These are phyloP conservation scores for Tuberolachnus salignus DNA, from an alignment of 2,888 invertebrate genomes.

Conservation along the genomic window DNA sequence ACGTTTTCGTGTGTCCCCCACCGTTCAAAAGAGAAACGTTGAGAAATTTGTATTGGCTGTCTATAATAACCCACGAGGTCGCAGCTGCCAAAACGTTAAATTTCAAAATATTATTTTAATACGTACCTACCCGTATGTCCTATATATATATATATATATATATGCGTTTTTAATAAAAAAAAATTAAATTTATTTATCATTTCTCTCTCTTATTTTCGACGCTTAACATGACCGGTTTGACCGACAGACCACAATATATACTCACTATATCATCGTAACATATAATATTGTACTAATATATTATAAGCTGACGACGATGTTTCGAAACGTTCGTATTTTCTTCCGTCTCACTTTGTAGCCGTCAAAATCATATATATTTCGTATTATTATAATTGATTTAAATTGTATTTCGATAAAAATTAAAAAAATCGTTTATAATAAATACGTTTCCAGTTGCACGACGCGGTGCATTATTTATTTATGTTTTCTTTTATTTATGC, in stretches of 20 bases:
- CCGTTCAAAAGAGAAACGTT: constrained; percentile 21
- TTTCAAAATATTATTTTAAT: constrained; percentile 14
- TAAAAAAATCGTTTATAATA: background rate
- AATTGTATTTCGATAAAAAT: constrained; percentile 4
- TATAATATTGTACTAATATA: too few species aligned
- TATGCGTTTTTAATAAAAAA: constrained; percentile 5
- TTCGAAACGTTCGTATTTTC: background rate
- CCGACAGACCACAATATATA: background rate
- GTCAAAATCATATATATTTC: too few species aligned
- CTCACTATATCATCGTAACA: too few species aligned
- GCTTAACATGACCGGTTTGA: constrained; percentile 10
- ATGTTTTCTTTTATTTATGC: constrained; percentile 13
- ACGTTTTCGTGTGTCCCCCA: too few species aligned
- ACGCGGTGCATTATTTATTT: background rate
- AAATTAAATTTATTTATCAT: constrained; percentile 27
- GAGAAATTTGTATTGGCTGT: background rate
- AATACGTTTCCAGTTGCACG: background rate
- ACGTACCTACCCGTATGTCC: too few species aligned
- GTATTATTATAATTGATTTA: background rate
- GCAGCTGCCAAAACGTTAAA: background rate
- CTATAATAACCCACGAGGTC: background rate
- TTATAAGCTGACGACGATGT: background rate
- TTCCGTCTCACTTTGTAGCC: background rate
- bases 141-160: too few species aligned
- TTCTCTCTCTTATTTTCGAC: background rate